Evolutionary conservation across 2,113 vertebrate species (phyloP).

Genomic region (Myotis yumanensis): DNA sequence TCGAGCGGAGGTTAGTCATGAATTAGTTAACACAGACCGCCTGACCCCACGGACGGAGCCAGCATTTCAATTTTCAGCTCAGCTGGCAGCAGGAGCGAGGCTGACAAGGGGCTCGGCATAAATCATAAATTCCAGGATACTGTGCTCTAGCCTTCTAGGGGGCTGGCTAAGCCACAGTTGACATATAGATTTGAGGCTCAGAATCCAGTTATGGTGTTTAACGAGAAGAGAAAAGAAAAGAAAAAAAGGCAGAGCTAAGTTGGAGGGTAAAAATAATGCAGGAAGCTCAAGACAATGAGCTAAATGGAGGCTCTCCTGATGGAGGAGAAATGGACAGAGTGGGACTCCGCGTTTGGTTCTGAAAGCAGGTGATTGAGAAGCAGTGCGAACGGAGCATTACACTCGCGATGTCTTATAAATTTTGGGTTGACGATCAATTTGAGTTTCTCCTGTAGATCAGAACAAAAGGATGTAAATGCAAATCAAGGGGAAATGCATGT

Average conservation of each 20-base stretch:
- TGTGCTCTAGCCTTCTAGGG: slow-evolving; percentile 57
- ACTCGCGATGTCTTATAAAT: slow-evolving; percentile 19
- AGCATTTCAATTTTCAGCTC: slow-evolving; percentile 77
- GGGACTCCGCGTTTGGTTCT: slow-evolving; percentile 13
- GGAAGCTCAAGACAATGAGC: slow-evolving; percentile 28
- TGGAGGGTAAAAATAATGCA: background rate
- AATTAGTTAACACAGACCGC: slow-evolving; percentile 67
- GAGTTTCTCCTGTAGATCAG: slow-evolving; percentile 49
- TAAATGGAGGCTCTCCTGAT: background rate
- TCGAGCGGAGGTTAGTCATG: slow-evolving; percentile 64
- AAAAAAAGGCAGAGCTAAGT: background rate
- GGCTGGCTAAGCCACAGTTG: slow-evolving; percentile 34
- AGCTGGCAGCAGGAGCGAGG: slow-evolving; percentile 70
- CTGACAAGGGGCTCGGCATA: slow-evolving; percentile 53
- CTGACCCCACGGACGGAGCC: slow-evolving; percentile 43
- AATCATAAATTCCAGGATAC: slow-evolving; percentile 65
- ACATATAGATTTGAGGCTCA: slow-evolving; percentile 62
- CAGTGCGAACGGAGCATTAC: slow-evolving; percentile 45
- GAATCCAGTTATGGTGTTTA: slow-evolving; percentile 27
- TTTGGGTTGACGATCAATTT: slow-evolving; percentile 36
- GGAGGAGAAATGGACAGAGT: slow-evolving; percentile 41
- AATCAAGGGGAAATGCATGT: slow-evolving; percentile 32
- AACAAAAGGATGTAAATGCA: slow-evolving; percentile 63
- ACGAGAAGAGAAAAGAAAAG: slow-evolving; percentile 24
- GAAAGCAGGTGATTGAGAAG: slow-evolving; percentile 38